Conservation (phyloP, 2,888 invertebrate species). For the Exephanes ischioxanthus region DNA sequence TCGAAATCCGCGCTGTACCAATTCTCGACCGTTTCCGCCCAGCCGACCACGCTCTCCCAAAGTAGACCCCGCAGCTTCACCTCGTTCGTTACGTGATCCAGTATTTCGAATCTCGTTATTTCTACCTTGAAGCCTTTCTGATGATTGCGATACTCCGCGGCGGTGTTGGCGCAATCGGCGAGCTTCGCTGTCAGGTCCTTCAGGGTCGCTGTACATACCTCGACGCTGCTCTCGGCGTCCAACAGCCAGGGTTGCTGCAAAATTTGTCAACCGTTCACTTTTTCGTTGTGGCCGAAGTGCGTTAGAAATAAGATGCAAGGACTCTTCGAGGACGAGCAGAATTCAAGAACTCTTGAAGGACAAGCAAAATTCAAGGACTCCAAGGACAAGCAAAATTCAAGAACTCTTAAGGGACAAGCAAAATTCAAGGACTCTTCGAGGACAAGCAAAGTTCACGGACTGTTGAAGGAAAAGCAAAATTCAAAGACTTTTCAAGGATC, state of each 20-base stretch:
- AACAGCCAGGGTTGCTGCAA: slow-evolving; percentile 91
- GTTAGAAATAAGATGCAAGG: background rate
- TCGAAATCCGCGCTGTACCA: slow-evolving; percentile 90
- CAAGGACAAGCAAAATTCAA: too few species aligned
- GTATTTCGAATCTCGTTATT: slow-evolving; percentile 92
- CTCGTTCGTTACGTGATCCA: slow-evolving; percentile 93
- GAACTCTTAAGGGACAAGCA: background rate
- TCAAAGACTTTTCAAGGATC: background rate
- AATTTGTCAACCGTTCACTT: background rate
- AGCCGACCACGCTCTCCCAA: slow-evolving; percentile 92
- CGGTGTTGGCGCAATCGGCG: slow-evolving; percentile 88
- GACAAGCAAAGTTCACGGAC: too few species aligned
- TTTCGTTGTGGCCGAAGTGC: background rate
- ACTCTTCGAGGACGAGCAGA: background rate
- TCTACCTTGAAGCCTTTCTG: slow-evolving; percentile 95
- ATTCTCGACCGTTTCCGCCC: slow-evolving; percentile 89
- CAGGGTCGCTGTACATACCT: slow-evolving; percentile 88
- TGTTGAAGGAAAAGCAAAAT: too few species aligned
- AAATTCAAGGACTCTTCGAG: too few species aligned
- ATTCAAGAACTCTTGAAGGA: background rate
- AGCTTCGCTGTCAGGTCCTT: slow-evolving; percentile 89
- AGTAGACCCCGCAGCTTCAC: slow-evolving; percentile 92
- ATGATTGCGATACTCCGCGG: slow-evolving; percentile 91
- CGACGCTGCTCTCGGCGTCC: slow-evolving; percentile 90
- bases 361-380: too few species aligned